Evolutionary conservation across 2,113 vertebrate species (phyloP).

Genomic region (Peromyscus maniculatus): DNA sequence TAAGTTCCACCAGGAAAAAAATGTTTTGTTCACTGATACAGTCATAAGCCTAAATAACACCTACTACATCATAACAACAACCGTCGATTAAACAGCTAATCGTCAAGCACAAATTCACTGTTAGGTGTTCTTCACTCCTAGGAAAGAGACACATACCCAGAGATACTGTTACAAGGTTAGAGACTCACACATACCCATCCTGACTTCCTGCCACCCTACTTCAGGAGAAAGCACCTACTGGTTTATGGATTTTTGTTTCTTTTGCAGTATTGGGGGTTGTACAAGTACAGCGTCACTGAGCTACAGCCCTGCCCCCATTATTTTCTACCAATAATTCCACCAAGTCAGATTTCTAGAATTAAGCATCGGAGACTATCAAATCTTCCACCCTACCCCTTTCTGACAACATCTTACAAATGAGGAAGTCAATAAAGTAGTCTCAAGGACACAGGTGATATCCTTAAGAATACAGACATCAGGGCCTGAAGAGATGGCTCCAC

Average conservation of each 20-base stretch:
- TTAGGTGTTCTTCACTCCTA: background rate
- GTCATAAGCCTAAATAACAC: slow-evolving; percentile 8
- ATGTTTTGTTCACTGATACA: background rate
- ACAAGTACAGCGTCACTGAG: background rate
- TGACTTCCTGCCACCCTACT: background rate
- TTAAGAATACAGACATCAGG: background rate
- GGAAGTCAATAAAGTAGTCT: background rate
- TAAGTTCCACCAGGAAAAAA: background rate
- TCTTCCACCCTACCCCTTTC: background rate
- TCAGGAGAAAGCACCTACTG: background rate
- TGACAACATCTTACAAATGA: slow-evolving; percentile 42
- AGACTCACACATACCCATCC: background rate
- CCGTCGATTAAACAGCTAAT: background rate
- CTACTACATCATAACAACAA: background rate
- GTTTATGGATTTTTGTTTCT: background rate
- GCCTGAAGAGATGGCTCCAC: background rate
- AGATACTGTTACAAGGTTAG: too few species aligned
- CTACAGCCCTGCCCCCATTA: background rate
- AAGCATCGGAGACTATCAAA: slow-evolving; percentile 48
- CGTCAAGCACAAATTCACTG: background rate
- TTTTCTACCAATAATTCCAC: slow-evolving; percentile 41
- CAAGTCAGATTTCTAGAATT: slow-evolving; percentile 47
- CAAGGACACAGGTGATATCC: background rate
- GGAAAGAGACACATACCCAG: background rate
- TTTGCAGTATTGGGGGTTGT: background rate